A percentile compares a stretch with the other conserved stretches of the same genome.
Evolutionary conservation across 1,140 invertebrate species (phyloP).

Genomic region (Eubasilissa regina): DNA sequence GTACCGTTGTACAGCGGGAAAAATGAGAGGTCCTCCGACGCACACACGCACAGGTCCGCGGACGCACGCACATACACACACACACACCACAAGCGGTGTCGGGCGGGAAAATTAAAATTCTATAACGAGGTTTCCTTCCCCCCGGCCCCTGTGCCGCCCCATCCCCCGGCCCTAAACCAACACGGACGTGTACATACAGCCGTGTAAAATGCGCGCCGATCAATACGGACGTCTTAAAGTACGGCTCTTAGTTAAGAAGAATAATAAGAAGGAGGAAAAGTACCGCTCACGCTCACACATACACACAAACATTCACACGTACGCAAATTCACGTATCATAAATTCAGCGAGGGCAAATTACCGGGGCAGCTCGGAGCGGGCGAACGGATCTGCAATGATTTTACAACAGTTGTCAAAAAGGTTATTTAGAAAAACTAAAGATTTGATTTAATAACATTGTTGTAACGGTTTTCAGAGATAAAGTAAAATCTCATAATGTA

Average conservation of each 20-base stretch:
- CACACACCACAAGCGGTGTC: constrained; percentile 44
- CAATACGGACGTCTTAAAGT: constrained; percentile 62
- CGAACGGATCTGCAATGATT: too few species aligned
- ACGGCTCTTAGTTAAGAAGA: constrained; percentile 62
- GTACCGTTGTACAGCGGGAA: constrained; percentile 1
- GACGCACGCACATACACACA: constrained; percentile 41
- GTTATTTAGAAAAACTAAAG: too few species aligned
- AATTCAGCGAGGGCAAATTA: constrained; percentile 52
- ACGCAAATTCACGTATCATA: constrained; percentile 62
- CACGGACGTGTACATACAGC: constrained; percentile 54
- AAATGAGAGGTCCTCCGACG: constrained; percentile 26
- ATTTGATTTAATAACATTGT: too few species aligned
- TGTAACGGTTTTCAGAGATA: too few species aligned
- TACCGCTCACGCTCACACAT: constrained; percentile 54
- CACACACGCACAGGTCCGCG: constrained; percentile 28
- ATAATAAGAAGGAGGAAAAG: constrained; percentile 61
- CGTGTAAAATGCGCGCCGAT: constrained; percentile 61
- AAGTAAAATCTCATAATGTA: too few species aligned
- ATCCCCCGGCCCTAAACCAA: constrained; percentile 50
- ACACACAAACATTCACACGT: constrained; percentile 60
- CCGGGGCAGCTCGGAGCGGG: constrained; percentile 5
- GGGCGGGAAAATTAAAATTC: constrained; percentile 57
- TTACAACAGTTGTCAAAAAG: too few species aligned
- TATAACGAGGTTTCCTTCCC: constrained; percentile 59
- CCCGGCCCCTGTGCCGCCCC: not conserved